These are phyloP conservation scores for Cataglyphis albicans DNA, from an alignment of 2,888 invertebrate genomes.

Conservation along the genomic window DNA sequence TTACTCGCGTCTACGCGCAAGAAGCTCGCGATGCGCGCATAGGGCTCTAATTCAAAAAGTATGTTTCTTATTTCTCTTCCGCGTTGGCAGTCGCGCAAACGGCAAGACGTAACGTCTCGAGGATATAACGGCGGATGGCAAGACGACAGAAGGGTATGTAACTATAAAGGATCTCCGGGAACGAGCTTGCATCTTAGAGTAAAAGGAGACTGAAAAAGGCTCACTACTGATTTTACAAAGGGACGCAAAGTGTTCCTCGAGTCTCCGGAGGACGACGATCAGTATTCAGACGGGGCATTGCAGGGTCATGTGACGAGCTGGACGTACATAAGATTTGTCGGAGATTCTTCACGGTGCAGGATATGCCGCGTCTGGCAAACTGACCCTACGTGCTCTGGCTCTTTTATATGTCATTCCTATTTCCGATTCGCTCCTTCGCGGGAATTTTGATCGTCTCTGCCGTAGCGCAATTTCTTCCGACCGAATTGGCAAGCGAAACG, in stretches of 20 bases:
- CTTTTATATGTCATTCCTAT: slow-evolving; percentile 79
- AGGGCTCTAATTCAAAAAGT: slow-evolving; percentile 60
- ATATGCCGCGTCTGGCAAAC: slow-evolving; percentile 81
- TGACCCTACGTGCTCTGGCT: slow-evolving; percentile 82
- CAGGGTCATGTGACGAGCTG: slow-evolving; percentile 78
- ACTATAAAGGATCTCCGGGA: slow-evolving; percentile 58
- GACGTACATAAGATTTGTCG: slow-evolving; percentile 80
- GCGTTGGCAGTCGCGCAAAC: not conserved
- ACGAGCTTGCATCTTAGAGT: slow-evolving; percentile 59
- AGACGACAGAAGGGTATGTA: slow-evolving; percentile 65
- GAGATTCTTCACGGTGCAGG: slow-evolving; percentile 79
- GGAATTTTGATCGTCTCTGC: slow-evolving; percentile 74
- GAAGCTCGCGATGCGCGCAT: slow-evolving; percentile 29
- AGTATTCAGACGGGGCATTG: slow-evolving; percentile 75
- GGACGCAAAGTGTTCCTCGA: slow-evolving; percentile 72
- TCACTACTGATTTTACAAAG: slow-evolving; percentile 81
- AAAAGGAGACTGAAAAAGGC: slow-evolving; percentile 72
- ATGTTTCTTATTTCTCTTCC: slow-evolving; percentile 52
- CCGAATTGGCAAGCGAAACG: slow-evolving; percentile 39
- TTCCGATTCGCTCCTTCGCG: slow-evolving; percentile 76
- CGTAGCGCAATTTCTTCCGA: slow-evolving; percentile 69
- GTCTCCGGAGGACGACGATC: slow-evolving; percentile 65
- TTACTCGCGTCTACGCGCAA: slow-evolving; percentile 46
- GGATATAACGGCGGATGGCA: slow-evolving; percentile 56
- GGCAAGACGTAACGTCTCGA: slow-evolving; percentile 57